A percentile compares a stretch with the other conserved stretches of the same genome.
Evolutionary conservation across 2,113 vertebrate species (phyloP).

Genomic region (Cygnus atratus): DNA sequence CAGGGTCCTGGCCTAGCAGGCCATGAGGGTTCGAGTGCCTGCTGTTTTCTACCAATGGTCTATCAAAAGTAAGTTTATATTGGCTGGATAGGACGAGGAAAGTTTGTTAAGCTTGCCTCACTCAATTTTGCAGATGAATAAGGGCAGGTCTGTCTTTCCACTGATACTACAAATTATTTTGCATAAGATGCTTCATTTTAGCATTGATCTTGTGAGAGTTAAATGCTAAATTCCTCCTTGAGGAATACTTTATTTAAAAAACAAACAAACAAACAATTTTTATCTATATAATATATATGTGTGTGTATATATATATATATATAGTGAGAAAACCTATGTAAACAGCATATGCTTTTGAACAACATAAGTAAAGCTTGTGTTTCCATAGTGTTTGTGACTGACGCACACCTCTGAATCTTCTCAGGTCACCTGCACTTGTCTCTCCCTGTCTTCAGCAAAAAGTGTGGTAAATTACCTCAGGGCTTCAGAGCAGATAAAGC

Average conservation of each 20-base stretch:
- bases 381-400: background rate
- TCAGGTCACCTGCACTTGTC: background rate
- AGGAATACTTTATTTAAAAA: background rate
- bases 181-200: background rate
- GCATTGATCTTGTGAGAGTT: background rate
- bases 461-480: background rate
- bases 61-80: background rate
- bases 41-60: background rate
- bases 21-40: background rate
- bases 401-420: background rate
- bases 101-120: background rate
- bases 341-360: background rate
- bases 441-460: background rate
- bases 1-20: background rate
- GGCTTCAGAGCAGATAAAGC: background rate
- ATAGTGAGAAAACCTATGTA: background rate
- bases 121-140: background rate
- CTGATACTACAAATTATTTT: background rate
- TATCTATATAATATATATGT: background rate
- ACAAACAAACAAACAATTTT: no score
- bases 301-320: background rate
- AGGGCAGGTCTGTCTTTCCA: background rate
- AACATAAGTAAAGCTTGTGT: background rate
- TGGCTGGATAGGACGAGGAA: background rate
- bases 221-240: background rate